Evolutionary conservation across 2,797 vertebrate species (phyloP), one percentile per base, ranked within the genome.

Genomic region (Epinephelus malabaricus): DNA sequence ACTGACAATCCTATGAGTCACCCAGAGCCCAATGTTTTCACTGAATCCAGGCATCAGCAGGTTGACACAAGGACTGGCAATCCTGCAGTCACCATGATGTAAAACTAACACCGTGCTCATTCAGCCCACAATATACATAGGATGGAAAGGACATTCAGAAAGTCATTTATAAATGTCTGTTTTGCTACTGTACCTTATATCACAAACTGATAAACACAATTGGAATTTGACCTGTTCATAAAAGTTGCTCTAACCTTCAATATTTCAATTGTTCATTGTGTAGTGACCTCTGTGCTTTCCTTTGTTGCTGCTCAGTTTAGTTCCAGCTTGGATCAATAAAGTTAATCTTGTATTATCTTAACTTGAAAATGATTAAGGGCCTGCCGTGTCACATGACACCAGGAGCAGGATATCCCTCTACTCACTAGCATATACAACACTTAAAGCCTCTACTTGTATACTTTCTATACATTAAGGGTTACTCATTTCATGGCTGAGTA

Each of bases 351-450:
- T 63, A 53, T 73, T 49, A 74, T 73, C 53, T 73, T 47, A 79
- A 82, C 46, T 46, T 60, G 55, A 78, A 78, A 73, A 73, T 49
- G 18, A 78, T 73, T 25, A 73, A 69, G 40, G 50, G 69, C 68
- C 59, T 49, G 51, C 40, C 10, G 8, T 21, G 51, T 68, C 76
- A 69, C 34, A 21, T 49, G 43, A 34, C 27, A 46, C 7, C 13
- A 50, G 53, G 13, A 69, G 50, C 25, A 34, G 54, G 21, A 49
- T 14, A 51, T 67, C 17, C 17, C 12, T 55, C 43, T 64, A 17
- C 65, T 58, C 68, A 27, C 12, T n/a, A 40, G 18, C 43, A 38
- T 65, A 27, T 2, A 72, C 49, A 66, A 25, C 10, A 45, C 51
- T 53, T 74, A 59, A 49, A 11, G 6, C 34, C 50, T 54, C 27